Evolutionary conservation across 2,113 vertebrate species (phyloP), one percentile per base, ranked within the genome.

Genomic region (Maccullochella peelii): DNA sequence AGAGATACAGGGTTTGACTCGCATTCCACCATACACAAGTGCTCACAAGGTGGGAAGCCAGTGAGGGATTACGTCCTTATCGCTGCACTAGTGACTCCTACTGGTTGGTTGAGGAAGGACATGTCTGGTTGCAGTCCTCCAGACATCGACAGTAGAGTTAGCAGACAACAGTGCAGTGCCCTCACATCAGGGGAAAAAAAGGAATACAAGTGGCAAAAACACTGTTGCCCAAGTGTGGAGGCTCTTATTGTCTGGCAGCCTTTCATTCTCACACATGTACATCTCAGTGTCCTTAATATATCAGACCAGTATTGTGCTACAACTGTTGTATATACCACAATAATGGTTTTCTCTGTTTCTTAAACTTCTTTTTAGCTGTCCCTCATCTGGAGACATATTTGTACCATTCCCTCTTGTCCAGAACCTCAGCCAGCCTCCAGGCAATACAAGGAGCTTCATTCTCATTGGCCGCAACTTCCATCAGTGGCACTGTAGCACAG

Each of bases 401-500:
- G 89, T 95, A 20, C 97, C 97, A 1, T 94, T 96, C 49, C 90
- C 94, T 30, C 89, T 95, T 4, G 88, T 86, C 33, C 97, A 96
- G 82, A 93, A 88, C 30, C 65, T 93, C 82, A 88, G 88, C 71
- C 94, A 95, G 59, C 94, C 91, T 25, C 97, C 97, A 2, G 95
- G 94, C 1, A 77, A 93, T 0, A 86, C 96, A 52, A 94, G 96
- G 49, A 97, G 96, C 85, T 97, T 99, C 82, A 95, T 97, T 67
- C 94, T 99, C 69, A 94, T 98, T 71, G 98, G 98, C n/a, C 97
- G 98, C 61, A 99, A 97, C 93, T 98, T 99, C 85, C 95, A 96
- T 15, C 98, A 99, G 90, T 99, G 98, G 98, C 97, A 96, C 68
- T 97, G 94, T 88, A 98, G 96, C 93, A 97, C 96, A 0, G 97